Conservation (phyloP, 2,113 vertebrate genomes). For the Thunnus thynnus region DNA sequence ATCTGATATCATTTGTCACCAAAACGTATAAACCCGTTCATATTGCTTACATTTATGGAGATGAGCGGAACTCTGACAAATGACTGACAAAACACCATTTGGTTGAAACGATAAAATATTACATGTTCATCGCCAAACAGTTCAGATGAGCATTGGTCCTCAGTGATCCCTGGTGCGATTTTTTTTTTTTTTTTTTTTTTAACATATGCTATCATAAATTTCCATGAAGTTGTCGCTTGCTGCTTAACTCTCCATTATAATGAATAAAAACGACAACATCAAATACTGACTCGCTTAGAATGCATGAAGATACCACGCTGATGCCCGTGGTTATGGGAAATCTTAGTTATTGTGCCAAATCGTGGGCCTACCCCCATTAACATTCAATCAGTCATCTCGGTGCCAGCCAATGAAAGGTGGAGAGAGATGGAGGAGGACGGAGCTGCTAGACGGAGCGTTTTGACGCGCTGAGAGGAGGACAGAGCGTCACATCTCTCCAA, state of each 20-base stretch:
- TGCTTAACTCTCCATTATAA: constrained; percentile 43
- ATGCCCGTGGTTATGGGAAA: constrained; percentile 69
- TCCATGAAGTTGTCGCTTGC: constrained; percentile 40
- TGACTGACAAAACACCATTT: constrained; percentile 34
- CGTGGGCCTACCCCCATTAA: constrained; percentile 69
- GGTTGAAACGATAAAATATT: constrained; percentile 27
- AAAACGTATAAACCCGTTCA: constrained; percentile 18
- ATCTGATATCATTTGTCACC: constrained; percentile 9
- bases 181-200: constrained; percentile 25
- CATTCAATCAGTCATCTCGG: constrained; percentile 77
- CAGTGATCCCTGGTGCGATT: constrained; percentile 16
- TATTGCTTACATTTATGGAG: constrained; percentile 5
- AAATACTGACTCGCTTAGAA: constrained; percentile 40
- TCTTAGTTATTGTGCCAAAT: constrained; percentile 75
- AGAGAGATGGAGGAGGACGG: constrained; percentile 75
- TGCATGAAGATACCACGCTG: constrained; percentile 16
- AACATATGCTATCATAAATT: constrained; percentile 24
- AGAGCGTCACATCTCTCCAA: constrained; percentile 81
- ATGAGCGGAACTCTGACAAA: constrained; percentile 15
- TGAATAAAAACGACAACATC: constrained; percentile 38
- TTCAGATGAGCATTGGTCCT: constrained; percentile 27
- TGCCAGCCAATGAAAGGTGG: constrained; percentile 81
- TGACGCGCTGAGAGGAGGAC: constrained; percentile 78
- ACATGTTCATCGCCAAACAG: constrained; percentile 14
- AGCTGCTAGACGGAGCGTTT: constrained; percentile 75